phyloP scores from a whole-genome alignment of 2,113 vertebrate genomes.

The Caretta caretta region DNA sequence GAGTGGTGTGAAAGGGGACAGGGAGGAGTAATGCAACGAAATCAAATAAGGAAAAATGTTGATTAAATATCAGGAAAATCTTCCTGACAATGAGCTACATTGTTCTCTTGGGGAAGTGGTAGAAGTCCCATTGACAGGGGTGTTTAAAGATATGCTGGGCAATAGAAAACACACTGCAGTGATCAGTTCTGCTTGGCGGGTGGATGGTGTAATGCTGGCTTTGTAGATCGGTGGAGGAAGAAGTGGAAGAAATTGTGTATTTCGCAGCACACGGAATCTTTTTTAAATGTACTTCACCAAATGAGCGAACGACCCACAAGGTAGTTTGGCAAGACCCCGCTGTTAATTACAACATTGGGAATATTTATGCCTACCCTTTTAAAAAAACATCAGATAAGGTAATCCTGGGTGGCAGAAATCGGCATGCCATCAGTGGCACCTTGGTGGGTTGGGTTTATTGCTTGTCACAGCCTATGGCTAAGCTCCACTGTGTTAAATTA shows the following conservation, averaged over 20 bases:
- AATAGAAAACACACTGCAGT: background rate
- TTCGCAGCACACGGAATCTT: background rate
- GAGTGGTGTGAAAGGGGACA: background rate
- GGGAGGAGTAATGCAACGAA: accelerated
- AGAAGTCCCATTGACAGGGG: background rate
- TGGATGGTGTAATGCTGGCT: background rate
- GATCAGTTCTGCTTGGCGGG: accelerated
- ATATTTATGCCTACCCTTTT: conserved; percentile 33
- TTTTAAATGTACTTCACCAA: background rate
- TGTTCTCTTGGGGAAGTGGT: background rate
- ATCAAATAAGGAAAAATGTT: background rate
- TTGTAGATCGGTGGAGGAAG: background rate
- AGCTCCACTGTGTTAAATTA: background rate
- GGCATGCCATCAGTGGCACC: accelerated
- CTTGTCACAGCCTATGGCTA: background rate
- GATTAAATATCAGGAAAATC: background rate
- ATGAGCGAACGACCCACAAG: background rate
- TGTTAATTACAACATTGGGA: accelerated
- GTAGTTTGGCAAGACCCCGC: background rate
- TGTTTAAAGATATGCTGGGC: background rate
- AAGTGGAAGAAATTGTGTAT: background rate
- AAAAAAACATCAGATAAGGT: conserved; percentile 13
- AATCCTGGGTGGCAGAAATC: conserved; percentile 25
- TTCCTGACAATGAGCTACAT: background rate
- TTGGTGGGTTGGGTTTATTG: background rate